Conservation (phyloP, 2,113 vertebrate species). For the Rhineura floridana region DNA sequence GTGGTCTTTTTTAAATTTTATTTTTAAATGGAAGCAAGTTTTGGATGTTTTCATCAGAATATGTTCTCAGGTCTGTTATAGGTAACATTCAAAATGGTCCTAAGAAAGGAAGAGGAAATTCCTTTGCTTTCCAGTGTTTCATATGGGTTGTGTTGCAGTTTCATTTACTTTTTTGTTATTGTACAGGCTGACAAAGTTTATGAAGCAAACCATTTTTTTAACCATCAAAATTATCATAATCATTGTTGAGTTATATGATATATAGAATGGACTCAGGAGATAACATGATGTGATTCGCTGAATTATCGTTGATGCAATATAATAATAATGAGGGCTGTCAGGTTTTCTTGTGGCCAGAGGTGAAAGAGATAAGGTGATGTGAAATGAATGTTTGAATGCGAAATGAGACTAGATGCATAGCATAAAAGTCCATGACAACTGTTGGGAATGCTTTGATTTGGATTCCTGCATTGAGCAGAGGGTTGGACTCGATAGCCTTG, state of each 20-base stretch:
- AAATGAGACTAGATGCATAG: neutral
- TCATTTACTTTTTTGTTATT: constrained; percentile 51
- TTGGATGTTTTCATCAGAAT: constrained; percentile 50
- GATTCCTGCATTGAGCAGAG: too few relatives aligned
- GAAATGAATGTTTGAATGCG: neutral
- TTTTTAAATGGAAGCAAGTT: constrained; percentile 49
- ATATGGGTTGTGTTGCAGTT: constrained; percentile 19
- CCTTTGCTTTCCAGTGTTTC: constrained; percentile 4
- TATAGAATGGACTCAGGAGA: constrained; percentile 25
- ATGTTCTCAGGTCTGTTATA: constrained; percentile 36
- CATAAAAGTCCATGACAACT: neutral
- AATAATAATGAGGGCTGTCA: neutral
- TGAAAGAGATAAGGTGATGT: neutral
- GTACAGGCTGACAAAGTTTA: neutral
- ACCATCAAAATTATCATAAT: neutral
- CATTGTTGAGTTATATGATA: neutral
- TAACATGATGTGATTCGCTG: constrained; percentile 28
- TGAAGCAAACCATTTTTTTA: neutral
- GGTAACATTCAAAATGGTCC: constrained; percentile 38
- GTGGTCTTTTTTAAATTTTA: constrained; percentile 17
- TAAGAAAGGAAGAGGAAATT: constrained; percentile 50
- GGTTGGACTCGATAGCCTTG: too few relatives aligned
- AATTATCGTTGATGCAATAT: constrained; percentile 4
- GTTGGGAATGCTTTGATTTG: too few relatives aligned
- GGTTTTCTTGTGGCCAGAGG: neutral